These are phyloP conservation scores for Gambelia wislizenii DNA, from an alignment of 2,797 vertebrate species.

Conservation along the genomic window DNA sequence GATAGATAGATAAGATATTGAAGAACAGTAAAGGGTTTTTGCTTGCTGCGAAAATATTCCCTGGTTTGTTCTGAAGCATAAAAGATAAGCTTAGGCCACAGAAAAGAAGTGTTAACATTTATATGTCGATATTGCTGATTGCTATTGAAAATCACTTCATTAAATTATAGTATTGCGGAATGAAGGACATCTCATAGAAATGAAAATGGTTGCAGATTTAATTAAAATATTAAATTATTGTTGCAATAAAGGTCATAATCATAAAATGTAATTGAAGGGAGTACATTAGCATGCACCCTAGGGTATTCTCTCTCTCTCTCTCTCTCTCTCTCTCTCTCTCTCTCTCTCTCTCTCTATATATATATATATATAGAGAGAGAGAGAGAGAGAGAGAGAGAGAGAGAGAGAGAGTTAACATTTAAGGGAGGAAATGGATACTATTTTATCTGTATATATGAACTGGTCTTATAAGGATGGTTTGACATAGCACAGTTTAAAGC, in stretches of 20 bases:
- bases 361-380: too few relatives aligned
- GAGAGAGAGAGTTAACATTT: constrained; percentile 77
- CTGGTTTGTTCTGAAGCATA: constrained; percentile 56
- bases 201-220: constrained; percentile 73
- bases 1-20: not conserved
- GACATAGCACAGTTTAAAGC: constrained; percentile 42
- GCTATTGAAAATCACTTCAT: constrained; percentile 69
- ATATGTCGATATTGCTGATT: constrained; percentile 62
- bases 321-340: too few relatives aligned
- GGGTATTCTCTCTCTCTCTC: constrained; percentile 59
- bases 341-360: too few relatives aligned
- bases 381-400: too few relatives aligned
- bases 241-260: constrained; percentile 77
- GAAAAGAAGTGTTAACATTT: constrained; percentile 64
- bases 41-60: not conserved
- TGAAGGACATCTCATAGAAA: constrained; percentile 71
- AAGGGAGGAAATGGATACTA: constrained; percentile 61
- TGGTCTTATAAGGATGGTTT: constrained; percentile 49
- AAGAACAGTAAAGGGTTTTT: constrained; percentile 27
- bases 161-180: constrained; percentile 66
- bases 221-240: constrained; percentile 79
- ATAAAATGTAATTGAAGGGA: constrained; percentile 74
- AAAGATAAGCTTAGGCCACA: constrained; percentile 40
- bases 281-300: constrained; percentile 70
- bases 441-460: constrained; percentile 69